Evolutionary conservation across 37 sponge, comb jelly and placozoan genomes (phyloP), one percentile per base, ranked within the genome.

Genomic region (Eunapius fragilis): DNA sequence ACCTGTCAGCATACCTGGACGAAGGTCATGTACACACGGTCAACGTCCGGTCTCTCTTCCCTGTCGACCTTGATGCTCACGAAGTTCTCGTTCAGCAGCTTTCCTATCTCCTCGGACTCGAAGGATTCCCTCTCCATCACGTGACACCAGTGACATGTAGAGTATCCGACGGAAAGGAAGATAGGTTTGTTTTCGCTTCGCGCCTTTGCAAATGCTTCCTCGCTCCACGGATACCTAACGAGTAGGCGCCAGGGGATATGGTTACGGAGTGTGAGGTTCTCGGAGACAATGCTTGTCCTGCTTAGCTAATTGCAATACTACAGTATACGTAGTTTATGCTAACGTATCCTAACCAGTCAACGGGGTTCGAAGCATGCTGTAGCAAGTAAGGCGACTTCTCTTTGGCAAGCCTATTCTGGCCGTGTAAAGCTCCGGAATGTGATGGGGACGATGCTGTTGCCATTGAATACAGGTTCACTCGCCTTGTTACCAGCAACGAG

Each of bases 41-140:
- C 93, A 67, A 93, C 90, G 86, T 93, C 93, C 24, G 93, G 93
- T 32, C 93, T 74, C 72, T 93, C 93, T 75, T 93, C 93, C 9
- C 93, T 49, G 81, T 93, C 93, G 71, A 93, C 93, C 35, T 93
- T 93, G 69, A 93, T 86, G 48, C 93, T 93, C 37, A 93, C 90
- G 69, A 89, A 93, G 79, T 82, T 67, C 50, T 78, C 71, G 33
- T 83, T 89, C 30, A 93, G 87, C 25, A 86, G 33, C 2, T 49
- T 22, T 3, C 83, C 93, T 31, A 93, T 83, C 32, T 82, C 74
- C 28, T 83, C 80, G 35, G 35, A 87, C 67, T 89, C 89, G 82
- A 93, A 93, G 17, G 93, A 89, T 80, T 93, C 93, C 34, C 93
- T 81, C 81, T 93, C 93, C 93, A 93, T 93, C 84, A 93, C 93